phyloP scores from a whole-genome alignment of 2,888 invertebrate species.

The Metellina segmentata region DNA sequence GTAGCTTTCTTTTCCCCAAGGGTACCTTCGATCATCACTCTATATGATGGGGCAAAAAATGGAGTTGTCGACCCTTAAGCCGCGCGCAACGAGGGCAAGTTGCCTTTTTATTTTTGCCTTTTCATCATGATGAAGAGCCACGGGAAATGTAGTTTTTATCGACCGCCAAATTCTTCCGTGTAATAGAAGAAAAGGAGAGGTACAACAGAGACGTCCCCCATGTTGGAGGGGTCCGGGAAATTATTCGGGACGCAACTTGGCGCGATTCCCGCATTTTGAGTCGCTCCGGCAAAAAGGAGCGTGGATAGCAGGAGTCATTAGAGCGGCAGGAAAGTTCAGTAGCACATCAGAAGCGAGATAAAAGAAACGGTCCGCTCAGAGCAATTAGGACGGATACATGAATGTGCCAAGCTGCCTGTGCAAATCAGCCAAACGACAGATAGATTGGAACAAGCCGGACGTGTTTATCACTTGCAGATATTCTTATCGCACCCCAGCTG shows the following conservation, averaged over 20 bases:
- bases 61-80: constrained; percentile 53
- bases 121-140: constrained; percentile 55
- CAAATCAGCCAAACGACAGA: no score
- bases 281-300: no score
- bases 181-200: constrained; percentile 33
- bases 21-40: constrained; percentile 43
- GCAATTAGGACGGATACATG: neutral
- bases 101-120: constrained; percentile 10
- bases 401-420: neutral
- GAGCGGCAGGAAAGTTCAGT: neutral
- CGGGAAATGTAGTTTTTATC: constrained; percentile 70
- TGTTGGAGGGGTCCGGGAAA: constrained; percentile 35
- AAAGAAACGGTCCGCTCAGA: neutral
- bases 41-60: constrained; percentile 59
- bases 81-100: constrained; percentile 15
- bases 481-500: no score
- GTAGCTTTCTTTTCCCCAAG: constrained; percentile 10
- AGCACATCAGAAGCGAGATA: neutral
- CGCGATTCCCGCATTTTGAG: constrained; percentile 5
- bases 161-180: constrained; percentile 42
- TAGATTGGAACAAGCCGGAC: no score
- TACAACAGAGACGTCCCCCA: constrained; percentile 19
- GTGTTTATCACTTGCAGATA: no score
- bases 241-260: constrained; percentile 19
- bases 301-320: neutral